These are phyloP conservation scores for Diarsia mendica DNA, from an alignment of 2,888 invertebrate species.

Conservation along the genomic window DNA sequence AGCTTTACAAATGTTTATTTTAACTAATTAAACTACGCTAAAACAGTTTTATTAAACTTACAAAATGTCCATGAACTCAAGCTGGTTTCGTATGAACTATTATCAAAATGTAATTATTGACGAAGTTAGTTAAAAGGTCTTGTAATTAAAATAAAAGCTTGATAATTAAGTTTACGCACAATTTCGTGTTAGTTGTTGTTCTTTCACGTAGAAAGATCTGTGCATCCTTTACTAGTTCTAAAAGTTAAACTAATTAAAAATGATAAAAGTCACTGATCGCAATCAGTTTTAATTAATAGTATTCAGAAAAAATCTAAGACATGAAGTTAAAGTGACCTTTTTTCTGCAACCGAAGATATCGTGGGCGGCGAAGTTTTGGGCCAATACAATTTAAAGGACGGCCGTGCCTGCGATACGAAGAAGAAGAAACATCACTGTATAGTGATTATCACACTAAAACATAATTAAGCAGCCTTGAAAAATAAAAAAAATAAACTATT, in stretches of 20 bases:
- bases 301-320: not conserved
- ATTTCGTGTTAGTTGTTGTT: slow-evolving; percentile 12
- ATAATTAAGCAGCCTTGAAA: not conserved
- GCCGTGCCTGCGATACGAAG: not conserved
- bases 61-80: not conserved
- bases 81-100: slow-evolving; percentile 24
- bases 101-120: slow-evolving; percentile 17
- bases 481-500: not conserved
- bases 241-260: slow-evolving; percentile 29
- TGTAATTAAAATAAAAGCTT: slow-evolving; percentile 39
- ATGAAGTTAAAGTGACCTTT: not conserved
- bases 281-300: not conserved
- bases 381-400: not conserved
- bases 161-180: slow-evolving; percentile 9
- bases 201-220: slow-evolving; percentile 1
- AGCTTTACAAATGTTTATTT: not conserved
- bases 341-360: not conserved
- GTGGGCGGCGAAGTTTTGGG: not conserved
- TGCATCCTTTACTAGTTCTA: not conserved
- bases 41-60: not conserved
- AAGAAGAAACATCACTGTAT: too few species aligned
- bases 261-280: not conserved
- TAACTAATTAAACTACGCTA: not conserved
- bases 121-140: slow-evolving; percentile 6
- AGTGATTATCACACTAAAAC: too few species aligned